Conservation (phyloP, 2,113 vertebrate genomes). For the Proteles cristata region DNA sequence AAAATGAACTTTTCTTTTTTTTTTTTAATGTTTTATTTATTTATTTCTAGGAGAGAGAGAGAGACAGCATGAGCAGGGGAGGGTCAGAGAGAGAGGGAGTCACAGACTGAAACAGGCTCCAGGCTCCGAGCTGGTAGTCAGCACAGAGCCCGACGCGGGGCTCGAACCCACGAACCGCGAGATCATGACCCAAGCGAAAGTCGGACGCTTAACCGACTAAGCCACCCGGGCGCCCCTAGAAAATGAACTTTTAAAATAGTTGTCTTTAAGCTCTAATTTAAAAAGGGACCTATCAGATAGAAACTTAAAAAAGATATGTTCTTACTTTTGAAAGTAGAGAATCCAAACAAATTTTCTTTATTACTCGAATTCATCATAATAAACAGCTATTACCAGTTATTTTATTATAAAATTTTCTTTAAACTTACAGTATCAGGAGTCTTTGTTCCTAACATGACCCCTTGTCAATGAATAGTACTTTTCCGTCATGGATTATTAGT, state of each 20-base stretch:
- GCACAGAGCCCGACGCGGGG: too few species aligned
- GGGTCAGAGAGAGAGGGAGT: too few species aligned
- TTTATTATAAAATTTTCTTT: slow-evolving; percentile 8
- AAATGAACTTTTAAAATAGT: slow-evolving; percentile 17
- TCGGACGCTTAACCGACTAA: too few species aligned
- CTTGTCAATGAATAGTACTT: background rate
- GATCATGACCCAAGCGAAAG: too few species aligned
- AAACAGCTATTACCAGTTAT: background rate
- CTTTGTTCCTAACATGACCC: background rate
- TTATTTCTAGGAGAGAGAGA: too few species aligned
- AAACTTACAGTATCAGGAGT: background rate
- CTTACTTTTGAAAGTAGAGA: background rate
- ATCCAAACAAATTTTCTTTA: slow-evolving; percentile 4
- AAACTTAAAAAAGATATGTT: background rate
- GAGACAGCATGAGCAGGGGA: too few species aligned
- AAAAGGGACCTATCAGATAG: background rate
- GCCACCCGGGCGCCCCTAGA: too few species aligned
- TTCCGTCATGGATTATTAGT: background rate
- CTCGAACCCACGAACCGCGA: too few species aligned
- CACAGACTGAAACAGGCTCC: too few species aligned
- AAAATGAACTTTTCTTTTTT: slow-evolving; percentile 29
- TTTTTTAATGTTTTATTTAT: too few species aligned
- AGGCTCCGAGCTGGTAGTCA: too few species aligned
- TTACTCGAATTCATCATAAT: background rate
- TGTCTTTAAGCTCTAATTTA: background rate